Conservation (phyloP, 2,888 invertebrate genomes). For the Lissonota sp. region DNA sequence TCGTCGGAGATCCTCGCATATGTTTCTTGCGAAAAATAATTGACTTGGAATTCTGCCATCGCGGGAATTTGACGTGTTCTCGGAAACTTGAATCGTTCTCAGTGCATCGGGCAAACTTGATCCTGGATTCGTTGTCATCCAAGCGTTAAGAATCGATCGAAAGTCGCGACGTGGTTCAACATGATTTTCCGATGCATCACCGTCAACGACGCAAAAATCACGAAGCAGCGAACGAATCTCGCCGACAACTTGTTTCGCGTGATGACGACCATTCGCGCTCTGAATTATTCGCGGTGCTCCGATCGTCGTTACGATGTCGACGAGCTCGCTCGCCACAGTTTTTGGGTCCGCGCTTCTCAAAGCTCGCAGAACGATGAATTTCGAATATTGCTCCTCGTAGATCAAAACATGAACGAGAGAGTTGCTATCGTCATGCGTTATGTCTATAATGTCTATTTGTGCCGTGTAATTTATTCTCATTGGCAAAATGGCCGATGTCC, state of each 20-base stretch:
- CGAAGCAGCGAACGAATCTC: conserved; percentile 71
- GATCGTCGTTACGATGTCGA: conserved; percentile 74
- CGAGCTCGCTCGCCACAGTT: conserved; percentile 72
- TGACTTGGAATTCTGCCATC: conserved; percentile 73
- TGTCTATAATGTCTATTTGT: conserved; percentile 72
- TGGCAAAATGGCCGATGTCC: background rate
- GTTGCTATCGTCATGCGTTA: conserved; percentile 56
- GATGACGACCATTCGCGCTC: conserved; percentile 73
- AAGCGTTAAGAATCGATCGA: conserved; percentile 67
- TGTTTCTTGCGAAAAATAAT: conserved; percentile 70
- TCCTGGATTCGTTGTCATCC: conserved; percentile 72
- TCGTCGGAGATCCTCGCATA: conserved; percentile 67
- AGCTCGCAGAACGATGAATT: conserved; percentile 73
- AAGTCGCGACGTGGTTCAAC: conserved; percentile 68
- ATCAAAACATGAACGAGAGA: conserved; percentile 71
- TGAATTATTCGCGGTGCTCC: conserved; percentile 76
- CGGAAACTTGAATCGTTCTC: conserved; percentile 72
- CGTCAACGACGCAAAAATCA: conserved; percentile 72
- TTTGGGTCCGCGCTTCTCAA: conserved; percentile 65
- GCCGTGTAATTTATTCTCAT: conserved; percentile 66
- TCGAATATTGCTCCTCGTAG: conserved; percentile 75
- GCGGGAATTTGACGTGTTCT: conserved; percentile 69
- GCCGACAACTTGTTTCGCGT: conserved; percentile 72
- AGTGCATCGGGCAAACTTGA: conserved; percentile 73
- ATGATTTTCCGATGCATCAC: conserved; percentile 64